Evolutionary conservation across 2,113 vertebrate genomes (phyloP), one percentile per base, ranked within the genome.

Genomic region (Rhadina sibilatrix): DNA sequence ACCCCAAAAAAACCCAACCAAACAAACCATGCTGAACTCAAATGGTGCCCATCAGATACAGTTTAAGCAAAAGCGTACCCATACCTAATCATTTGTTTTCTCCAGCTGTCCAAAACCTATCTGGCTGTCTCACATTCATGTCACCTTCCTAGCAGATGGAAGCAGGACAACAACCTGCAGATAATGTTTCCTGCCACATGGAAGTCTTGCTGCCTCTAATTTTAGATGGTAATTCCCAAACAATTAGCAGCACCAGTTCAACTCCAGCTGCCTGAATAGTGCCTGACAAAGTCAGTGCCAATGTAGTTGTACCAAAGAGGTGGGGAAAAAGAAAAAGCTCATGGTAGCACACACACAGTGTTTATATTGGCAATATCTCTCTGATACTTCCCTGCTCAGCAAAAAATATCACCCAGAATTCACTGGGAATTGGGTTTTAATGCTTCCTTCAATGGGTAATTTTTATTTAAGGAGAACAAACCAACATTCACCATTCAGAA

Each of bases 341-440:
- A 74, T 44, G 59, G 83, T 38, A 83, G 33, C 0, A 0, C 22
- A 11, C 35, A 54, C 9, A 33, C 5, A 10, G 30, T 47, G 37
- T 72, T 83, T 69, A 54, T 18, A 38, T 1, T 52, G 74, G 70
- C 70, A 93, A 3, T 25, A 42, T 85, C n/a, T 37, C 69, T 35
- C 33, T 31, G 56, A 94, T 79, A 66, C 2, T 1, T 42, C 27
- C 30, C 24, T 1, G 3, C 61, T 38, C 49, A 56, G 31, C 60
- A 87, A 69, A 81, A 74, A 64, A 8, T 18, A 74, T 46, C 78
- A 74, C 30, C 11, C 44, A 68, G 69, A 81, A 93, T 75, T 88
- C 70, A 87, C 25, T 3, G 0, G 37, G 21, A 61, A 71, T 5
- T 42, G 25, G 3, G 15, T 63, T 83, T 46, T 47, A 69, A 69